These are phyloP conservation scores for Sakesphorus luctuosus DNA, from an alignment of 2,113 vertebrate species.

Conservation along the genomic window DNA sequence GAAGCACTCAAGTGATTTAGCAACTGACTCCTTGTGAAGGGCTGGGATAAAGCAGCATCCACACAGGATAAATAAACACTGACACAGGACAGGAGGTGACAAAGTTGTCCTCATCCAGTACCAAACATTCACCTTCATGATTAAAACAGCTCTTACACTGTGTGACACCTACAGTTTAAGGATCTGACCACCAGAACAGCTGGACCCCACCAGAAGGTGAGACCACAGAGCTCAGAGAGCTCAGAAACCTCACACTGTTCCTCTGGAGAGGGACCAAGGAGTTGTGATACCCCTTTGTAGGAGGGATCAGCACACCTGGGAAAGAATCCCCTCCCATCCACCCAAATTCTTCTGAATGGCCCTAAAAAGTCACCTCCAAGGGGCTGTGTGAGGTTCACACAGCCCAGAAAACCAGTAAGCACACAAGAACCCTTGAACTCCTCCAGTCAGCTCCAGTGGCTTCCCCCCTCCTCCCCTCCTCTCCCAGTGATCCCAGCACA, in stretches of 20 bases:
- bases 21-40: neutral
- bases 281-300: neutral
- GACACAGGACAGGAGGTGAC: neutral
- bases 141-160: neutral
- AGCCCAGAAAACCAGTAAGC: neutral
- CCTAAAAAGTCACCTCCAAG: neutral
- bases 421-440: neutral
- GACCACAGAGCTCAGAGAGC: neutral
- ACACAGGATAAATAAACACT: neutral
- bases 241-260: neutral
- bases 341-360: accelerated
- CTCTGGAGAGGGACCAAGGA: neutral
- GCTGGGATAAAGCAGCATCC: neutral
- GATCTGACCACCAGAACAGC: neutral
- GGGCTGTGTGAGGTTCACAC: neutral
- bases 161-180: accelerated
- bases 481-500: neutral
- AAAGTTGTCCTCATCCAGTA: neutral
- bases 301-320: neutral
- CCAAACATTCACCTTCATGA: neutral
- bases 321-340: neutral
- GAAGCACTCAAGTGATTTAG: neutral
- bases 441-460: neutral
- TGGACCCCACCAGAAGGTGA: neutral
- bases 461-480: neutral